A percentile compares a stretch with the other conserved stretches of the same genome.
Conservation (phyloP, 1,140 invertebrate species). For the Zaprionus gabonicus region DNA sequence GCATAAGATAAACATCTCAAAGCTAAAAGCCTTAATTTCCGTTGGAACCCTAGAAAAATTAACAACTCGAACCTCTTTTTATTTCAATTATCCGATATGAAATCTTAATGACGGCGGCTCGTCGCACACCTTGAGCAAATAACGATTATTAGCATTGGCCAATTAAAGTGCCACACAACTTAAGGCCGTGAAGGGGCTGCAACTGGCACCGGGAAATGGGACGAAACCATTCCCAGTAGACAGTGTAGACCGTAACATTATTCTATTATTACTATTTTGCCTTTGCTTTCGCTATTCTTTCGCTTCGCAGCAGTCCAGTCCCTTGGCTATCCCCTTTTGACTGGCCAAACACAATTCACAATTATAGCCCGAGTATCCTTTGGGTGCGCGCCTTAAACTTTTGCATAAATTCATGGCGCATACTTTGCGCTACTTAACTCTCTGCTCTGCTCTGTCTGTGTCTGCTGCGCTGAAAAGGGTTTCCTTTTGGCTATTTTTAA, state of each 20-base stretch:
- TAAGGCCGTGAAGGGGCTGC: constrained; percentile 17
- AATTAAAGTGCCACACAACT: constrained; percentile 68
- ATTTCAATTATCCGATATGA: constrained; percentile 22
- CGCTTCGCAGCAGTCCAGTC: background rate
- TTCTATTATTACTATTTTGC: constrained; percentile 39
- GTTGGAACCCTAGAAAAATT: background rate
- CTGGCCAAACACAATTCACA: constrained; percentile 34
- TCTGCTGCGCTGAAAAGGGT: constrained; percentile 51
- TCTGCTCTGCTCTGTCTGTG: constrained; percentile 14
- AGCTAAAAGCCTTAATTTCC: background rate
- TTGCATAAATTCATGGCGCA: constrained; percentile 57
- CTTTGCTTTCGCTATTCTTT: constrained; percentile 6
- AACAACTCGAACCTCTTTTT: background rate
- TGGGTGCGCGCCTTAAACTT: constrained; percentile 29
- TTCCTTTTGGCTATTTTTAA: constrained; percentile 58
- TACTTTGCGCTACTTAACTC: constrained; percentile 64
- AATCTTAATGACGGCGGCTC: constrained; percentile 21
- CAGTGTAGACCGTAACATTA: constrained; percentile 37
- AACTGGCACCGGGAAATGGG: background rate
- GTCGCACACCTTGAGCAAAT: constrained; percentile 9
- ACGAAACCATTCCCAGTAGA: constrained; percentile 46
- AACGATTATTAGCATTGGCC: constrained; percentile 30
- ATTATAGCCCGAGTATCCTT: constrained; percentile 29
- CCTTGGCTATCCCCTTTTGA: constrained; percentile 3
- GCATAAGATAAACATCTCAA: background rate